phyloP scores from a whole-genome alignment of 2,797 vertebrate genomes.

The Coracias cyanogaster region DNA sequence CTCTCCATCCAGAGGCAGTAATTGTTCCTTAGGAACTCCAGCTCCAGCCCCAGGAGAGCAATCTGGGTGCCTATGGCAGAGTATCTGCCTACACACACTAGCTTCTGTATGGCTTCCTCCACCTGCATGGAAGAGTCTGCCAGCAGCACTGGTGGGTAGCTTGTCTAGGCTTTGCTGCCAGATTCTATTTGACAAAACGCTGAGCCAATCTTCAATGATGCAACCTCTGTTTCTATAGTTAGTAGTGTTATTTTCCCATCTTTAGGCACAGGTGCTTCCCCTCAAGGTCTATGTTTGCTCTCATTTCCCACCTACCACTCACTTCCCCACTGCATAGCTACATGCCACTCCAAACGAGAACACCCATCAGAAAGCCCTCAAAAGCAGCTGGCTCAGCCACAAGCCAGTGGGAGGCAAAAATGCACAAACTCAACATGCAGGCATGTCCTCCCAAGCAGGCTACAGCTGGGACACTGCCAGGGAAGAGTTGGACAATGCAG shows the following conservation, averaged over 20 bases:
- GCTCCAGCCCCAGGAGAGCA: background rate
- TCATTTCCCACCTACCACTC: constrained; percentile 42
- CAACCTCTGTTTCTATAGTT: background rate
- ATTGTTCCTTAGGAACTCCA: background rate
- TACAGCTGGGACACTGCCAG: background rate
- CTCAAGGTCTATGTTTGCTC: background rate
- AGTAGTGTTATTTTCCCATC: background rate
- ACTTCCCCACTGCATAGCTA: constrained; percentile 1
- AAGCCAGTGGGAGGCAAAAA: constrained; percentile 33
- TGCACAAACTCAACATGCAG: background rate
- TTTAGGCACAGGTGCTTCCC: constrained; percentile 13
- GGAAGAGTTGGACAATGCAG: background rate
- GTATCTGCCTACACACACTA: background rate
- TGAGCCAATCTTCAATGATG: background rate
- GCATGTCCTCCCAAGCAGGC: background rate
- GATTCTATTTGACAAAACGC: constrained; percentile 5
- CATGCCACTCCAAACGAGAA: background rate
- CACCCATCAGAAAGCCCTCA: background rate
- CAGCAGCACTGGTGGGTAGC: constrained; percentile 11
- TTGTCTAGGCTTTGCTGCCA: constrained; percentile 16
- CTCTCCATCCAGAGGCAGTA: background rate
- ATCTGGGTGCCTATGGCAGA: background rate
- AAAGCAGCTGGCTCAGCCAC: constrained; percentile 20
- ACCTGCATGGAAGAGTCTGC: constrained; percentile 20
- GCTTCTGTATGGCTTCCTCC: constrained; percentile 32